Conservation (phyloP, 2,797 vertebrate genomes). For the Pelodytes ibericus region DNA sequence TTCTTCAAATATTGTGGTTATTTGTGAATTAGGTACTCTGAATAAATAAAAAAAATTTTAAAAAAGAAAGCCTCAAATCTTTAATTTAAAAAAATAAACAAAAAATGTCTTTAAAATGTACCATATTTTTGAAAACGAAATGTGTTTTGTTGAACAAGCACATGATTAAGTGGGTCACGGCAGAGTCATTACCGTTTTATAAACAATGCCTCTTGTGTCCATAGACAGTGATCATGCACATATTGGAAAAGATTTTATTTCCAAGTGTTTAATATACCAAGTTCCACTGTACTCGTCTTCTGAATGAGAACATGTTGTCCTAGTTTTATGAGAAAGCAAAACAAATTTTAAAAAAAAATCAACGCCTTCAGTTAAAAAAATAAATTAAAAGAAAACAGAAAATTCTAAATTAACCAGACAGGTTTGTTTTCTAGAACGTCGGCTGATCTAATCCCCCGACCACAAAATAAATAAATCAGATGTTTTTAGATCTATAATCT, state of each 20-base stretch:
- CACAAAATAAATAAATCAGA: no score
- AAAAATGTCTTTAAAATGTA: not conserved
- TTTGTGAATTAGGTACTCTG: slow-evolving; percentile 12
- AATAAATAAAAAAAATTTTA: not conserved
- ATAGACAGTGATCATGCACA: slow-evolving; percentile 10
- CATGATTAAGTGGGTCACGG: slow-evolving; percentile 22
- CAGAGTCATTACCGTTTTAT: slow-evolving; percentile 26
- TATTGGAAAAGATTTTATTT: slow-evolving; percentile 13
- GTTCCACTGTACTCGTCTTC: slow-evolving; percentile 13
- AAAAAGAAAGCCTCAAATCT: not conserved
- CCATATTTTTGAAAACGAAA: not conserved
- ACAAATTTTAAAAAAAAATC: not conserved
- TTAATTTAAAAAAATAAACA: not conserved
- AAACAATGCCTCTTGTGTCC: slow-evolving; percentile 28
- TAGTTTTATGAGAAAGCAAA: not conserved
- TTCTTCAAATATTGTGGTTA: slow-evolving; percentile 11
- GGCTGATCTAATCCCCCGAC: no score
- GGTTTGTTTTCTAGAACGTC: no score
- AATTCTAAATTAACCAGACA: no score
- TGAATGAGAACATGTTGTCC: slow-evolving; percentile 10
- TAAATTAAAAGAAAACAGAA: no score
- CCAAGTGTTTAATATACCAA: not conserved
- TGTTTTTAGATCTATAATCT: no score
- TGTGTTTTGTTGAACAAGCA: not conserved
- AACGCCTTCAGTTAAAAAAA: not conserved